Base-by-base conservation (phyloP, 2,797 vertebrate genomes). In the Steatocranus sp. region DNA sequence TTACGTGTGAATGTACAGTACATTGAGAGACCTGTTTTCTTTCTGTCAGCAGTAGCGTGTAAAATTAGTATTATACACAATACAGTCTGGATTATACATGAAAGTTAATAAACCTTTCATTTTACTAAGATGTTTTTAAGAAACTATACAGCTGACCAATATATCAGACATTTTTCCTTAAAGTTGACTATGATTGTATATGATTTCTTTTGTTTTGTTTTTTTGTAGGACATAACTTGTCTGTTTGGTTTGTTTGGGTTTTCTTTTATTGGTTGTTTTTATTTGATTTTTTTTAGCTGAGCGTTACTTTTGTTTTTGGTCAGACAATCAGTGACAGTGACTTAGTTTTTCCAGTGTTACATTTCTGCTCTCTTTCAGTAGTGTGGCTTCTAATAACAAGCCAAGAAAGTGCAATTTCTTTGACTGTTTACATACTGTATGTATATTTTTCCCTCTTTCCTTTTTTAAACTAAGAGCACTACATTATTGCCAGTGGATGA, bases 401-500 rank as follows among this genome's bases (percentile, higher is more conserved):
- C 94, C 95, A 94, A 94, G 89, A 94, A 95, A 95, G 95, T 96
- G 95, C 95, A 95, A 95, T 96, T 95, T 95, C 88, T 94, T 95
- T 96, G 92, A 95, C 91, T 95, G 94, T 95, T 96, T 96, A 95
- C 94, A 95, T 94, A 91, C 82, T 93, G 91, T 93, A 93, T 91
- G 93, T 95, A 94, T 94, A 95, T 94, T 94, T 94, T 92, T 90
- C 87, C 78, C 76, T 88, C 83, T 88, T 91, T 90, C 75, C 85
- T 94, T 93, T 95, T 94, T 93, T 91, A 89, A 95, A 95, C 96
- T 96, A 95, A 96, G 96, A 97, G 97, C 97, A 98, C 97, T 98
- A 97, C 97, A 92, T 96, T 96, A 96, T 93, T 97, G 96, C 97
- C 95, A 97, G 96, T 97, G 97, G 96, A 95, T 96, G 92, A 95